Evolutionary conservation across 1,140 invertebrate species (phyloP).

Genomic region (Spodoptera frugiperda): DNA sequence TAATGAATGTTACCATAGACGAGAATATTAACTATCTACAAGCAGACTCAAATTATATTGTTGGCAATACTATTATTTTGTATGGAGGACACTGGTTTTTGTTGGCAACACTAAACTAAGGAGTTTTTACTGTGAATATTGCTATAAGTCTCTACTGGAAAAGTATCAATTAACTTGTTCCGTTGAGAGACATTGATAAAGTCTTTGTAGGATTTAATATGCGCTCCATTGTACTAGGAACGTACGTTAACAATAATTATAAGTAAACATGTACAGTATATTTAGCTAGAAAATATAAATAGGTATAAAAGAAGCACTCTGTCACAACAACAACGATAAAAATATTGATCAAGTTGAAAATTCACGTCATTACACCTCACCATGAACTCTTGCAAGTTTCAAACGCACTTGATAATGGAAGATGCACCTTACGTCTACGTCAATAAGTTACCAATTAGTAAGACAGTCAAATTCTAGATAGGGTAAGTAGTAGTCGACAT

Average conservation of each 20-base stretch:
- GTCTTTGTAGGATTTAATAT: conserved; percentile 12
- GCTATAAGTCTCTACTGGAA: background rate
- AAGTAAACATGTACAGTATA: too few relatives aligned
- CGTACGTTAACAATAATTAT: background rate
- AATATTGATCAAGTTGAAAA: too few relatives aligned
- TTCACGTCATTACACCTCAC: too few relatives aligned
- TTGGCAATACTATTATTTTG: conserved; percentile 52
- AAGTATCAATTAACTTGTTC: background rate
- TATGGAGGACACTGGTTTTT: conserved; percentile 46
- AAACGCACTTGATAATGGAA: too few relatives aligned
- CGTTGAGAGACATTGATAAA: background rate
- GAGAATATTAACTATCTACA: conserved; percentile 47
- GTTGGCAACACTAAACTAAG: conserved; percentile 50
- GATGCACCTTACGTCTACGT: too few relatives aligned
- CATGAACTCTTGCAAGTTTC: too few relatives aligned
- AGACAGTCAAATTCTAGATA: too few relatives aligned
- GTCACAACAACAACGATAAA: background rate
- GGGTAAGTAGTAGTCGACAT: too few relatives aligned
- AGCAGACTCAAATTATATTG: conserved; percentile 30
- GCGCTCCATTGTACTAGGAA: conserved; percentile 35
- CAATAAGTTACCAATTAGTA: too few relatives aligned
- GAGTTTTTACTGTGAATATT: conserved; percentile 28
- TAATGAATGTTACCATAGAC: conserved; percentile 35
- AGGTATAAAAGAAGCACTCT: background rate
- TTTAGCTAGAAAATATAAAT: too few relatives aligned